Conservation (phyloP, 2,797 vertebrate species). For the Coccyzus lansbergi region DNA sequence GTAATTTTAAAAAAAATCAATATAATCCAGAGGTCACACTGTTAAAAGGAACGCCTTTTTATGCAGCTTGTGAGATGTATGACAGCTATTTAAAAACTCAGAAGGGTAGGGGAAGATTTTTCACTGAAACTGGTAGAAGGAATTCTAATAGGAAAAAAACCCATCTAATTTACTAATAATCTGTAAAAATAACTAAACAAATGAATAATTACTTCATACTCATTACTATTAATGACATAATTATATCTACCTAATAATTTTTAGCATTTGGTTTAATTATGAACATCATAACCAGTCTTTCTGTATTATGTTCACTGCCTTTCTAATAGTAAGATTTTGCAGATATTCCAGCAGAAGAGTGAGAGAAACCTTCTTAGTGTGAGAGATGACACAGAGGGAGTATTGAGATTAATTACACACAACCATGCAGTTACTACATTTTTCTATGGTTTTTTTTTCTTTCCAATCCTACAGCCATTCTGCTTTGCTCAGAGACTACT, state of each 20-base stretch:
- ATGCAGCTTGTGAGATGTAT: not conserved
- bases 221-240: not conserved
- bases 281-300: not conserved
- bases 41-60: not conserved
- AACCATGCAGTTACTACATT: not conserved
- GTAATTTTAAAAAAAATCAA: not conserved
- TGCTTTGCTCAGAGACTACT: not conserved
- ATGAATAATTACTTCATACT: fast-evolving
- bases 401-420: not conserved
- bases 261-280: not conserved
- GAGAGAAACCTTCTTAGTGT: not conserved
- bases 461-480: not conserved
- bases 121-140: not conserved
- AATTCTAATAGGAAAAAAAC: not conserved
- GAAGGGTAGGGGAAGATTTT: not conserved
- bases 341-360: not conserved
- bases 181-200: not conserved
- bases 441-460: not conserved
- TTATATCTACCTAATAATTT: not conserved
- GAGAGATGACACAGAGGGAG: not conserved
- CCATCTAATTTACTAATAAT: not conserved
- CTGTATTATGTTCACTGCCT: not conserved
- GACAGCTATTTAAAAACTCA: not conserved
- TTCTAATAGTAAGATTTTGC: not conserved
- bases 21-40: not conserved